Conservation (phyloP, 2,888 invertebrate species). For the Craniophora ligustri region DNA sequence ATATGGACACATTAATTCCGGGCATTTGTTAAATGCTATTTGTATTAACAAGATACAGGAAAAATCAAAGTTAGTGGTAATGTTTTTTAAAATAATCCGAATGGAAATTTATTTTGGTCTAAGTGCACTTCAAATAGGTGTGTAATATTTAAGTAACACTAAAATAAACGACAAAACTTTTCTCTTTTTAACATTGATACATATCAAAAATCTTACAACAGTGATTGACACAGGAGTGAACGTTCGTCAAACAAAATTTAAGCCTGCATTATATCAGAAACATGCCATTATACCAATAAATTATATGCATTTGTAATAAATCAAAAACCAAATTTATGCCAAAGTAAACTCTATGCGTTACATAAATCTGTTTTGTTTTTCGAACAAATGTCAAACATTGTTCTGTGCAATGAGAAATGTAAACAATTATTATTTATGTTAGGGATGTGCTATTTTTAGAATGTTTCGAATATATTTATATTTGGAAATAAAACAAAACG, state of each 20-base stretch:
- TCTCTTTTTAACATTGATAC: conserved; percentile 22
- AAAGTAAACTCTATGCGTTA: conserved; percentile 34
- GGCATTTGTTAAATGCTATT: no score
- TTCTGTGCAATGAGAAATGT: conserved; percentile 48
- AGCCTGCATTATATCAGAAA: conserved; percentile 21
- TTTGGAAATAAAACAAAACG: conserved; percentile 52
- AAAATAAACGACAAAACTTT: conserved; percentile 6
- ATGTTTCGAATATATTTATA: conserved; percentile 25
- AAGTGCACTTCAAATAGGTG: background rate
- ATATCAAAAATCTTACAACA: conserved; percentile 15
- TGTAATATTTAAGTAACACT: background rate
- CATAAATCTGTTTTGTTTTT: conserved; percentile 52
- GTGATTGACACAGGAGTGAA: conserved; percentile 17
- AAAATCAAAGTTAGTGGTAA: no score
- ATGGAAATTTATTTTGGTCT: no score
- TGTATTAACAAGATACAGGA: no score
- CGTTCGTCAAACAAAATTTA: conserved; percentile 15
- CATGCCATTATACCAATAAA: conserved; percentile 30
- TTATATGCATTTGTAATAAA: conserved; percentile 49
- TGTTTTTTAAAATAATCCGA: no score
- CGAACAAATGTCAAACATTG: conserved; percentile 56
- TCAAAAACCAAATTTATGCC: conserved; percentile 37
- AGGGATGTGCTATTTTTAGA: conserved; percentile 51
- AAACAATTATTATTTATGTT: conserved; percentile 61
- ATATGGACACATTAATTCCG: no score